A percentile compares a stretch with the other conserved stretches of the same genome.
These are phyloP conservation scores for Craterocephalus amniculus DNA, from an alignment of 2,797 vertebrate genomes.

Conservation along the genomic window DNA sequence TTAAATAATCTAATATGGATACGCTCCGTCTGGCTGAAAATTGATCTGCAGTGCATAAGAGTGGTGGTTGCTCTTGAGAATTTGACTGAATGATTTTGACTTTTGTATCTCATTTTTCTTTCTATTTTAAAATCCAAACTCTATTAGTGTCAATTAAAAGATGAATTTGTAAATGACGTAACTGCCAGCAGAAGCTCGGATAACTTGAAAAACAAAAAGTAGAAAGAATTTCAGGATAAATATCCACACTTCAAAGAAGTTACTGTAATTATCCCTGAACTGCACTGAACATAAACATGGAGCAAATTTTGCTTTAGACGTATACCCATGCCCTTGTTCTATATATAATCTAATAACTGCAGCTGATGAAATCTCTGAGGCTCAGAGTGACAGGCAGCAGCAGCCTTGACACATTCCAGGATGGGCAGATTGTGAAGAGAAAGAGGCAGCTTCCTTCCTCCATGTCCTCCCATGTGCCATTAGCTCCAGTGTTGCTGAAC, in stretches of 20 bases:
- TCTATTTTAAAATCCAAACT: background rate
- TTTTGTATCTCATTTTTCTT: background rate
- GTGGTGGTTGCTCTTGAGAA: background rate
- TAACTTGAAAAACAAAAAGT: background rate
- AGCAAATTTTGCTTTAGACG: constrained; percentile 5
- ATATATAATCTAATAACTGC: constrained; percentile 27
- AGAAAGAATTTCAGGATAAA: background rate
- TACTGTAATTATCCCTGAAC: constrained; percentile 2
- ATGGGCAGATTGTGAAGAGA: constrained; percentile 43
- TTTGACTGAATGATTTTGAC: background rate
- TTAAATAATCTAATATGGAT: background rate
- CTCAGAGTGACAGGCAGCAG: constrained; percentile 42
- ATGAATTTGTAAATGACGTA: background rate
- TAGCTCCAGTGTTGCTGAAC: constrained; percentile 33
- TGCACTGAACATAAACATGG: background rate
- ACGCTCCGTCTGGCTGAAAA: background rate
- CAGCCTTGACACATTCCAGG: constrained; percentile 49
- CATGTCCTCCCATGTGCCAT: constrained; percentile 55
- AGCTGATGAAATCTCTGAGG: constrained; percentile 29
- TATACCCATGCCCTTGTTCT: constrained; percentile 22
- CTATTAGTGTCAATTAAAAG: background rate
- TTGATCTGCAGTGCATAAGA: background rate
- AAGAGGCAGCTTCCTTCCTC: constrained; percentile 32
- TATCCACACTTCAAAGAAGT: background rate
- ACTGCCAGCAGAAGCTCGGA: background rate